A percentile compares a stretch with the other conserved stretches of the same genome.
These are phyloP conservation scores for Lasioglossum calceatum DNA, from an alignment of 2,888 invertebrate species.

Conservation along the genomic window DNA sequence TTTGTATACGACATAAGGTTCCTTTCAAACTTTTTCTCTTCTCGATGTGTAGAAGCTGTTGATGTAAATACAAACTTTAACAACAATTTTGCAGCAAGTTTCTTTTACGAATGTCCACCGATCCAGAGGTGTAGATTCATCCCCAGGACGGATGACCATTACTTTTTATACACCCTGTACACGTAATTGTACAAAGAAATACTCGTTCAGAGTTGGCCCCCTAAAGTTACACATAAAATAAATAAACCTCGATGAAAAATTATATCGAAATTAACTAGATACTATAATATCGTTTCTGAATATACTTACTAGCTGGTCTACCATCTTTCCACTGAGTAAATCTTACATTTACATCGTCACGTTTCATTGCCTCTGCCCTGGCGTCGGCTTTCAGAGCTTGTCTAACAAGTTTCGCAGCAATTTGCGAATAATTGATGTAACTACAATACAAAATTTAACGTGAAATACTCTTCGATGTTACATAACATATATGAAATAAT, in stretches of 20 bases:
- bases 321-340: slow-evolving; percentile 96
- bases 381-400: slow-evolving; percentile 92
- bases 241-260: background rate
- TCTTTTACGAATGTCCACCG: no score
- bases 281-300: slow-evolving; percentile 1
- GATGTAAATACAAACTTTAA: no score
- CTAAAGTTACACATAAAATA: background rate
- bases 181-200: background rate
- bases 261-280: background rate
- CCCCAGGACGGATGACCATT: no score
- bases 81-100: no score
- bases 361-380: slow-evolving; percentile 90
- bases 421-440: slow-evolving; percentile 98
- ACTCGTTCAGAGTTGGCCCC: background rate
- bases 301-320: slow-evolving; percentile 92
- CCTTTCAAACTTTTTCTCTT: no score
- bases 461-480: slow-evolving; percentile 33
- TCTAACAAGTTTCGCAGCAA: slow-evolving; percentile 94
- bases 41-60: no score
- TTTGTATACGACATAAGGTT: no score
- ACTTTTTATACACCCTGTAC: background rate
- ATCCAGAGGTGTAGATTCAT: no score
- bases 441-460: slow-evolving; percentile 85
- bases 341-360: slow-evolving; percentile 91
- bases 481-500: slow-evolving; percentile 24